Percentiles rank a stretch among this genome's conserved stretches.
These are phyloP conservation scores for Alloplasta piceator DNA, from an alignment of 2,888 invertebrate species.

Conservation along the genomic window DNA sequence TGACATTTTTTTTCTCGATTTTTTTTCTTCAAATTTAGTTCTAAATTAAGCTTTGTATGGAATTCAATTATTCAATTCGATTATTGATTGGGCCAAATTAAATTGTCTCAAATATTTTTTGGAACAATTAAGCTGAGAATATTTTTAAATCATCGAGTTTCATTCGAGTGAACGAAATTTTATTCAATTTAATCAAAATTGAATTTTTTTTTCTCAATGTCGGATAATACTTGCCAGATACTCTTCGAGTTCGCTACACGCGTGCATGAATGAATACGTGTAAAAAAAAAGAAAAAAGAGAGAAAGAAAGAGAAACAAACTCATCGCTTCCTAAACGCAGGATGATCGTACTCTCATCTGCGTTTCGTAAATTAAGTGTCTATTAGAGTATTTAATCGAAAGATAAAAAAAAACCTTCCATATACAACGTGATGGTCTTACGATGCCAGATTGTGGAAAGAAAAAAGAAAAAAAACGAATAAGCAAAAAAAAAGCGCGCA, in stretches of 20 bases:
- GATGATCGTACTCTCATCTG: conserved; percentile 27
- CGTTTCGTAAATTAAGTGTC: conserved; percentile 55
- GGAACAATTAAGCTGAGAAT: not conserved
- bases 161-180: not conserved
- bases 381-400: conserved; percentile 39
- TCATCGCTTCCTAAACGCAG: conserved; percentile 61
- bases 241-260: not conserved
- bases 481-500: not conserved
- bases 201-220: conserved; percentile 4
- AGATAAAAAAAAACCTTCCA: conserved; percentile 47
- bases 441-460: not conserved
- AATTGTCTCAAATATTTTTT: not conserved
- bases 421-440: conserved; percentile 20
- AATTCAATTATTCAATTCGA: no score
- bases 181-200: not conserved
- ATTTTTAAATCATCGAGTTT: not conserved
- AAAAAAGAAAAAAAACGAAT: conserved; percentile 4
- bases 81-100: no score
- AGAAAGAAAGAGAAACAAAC: conserved; percentile 21
- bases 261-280: not conserved
- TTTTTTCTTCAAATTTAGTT: no score
- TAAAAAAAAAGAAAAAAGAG: conserved; percentile 3
- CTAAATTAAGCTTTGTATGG: no score
- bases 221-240: not conserved
- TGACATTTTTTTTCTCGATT: no score